Evolutionary conservation across 1,140 invertebrate genomes (phyloP).

Genomic region (Asbolus verrucosus): DNA sequence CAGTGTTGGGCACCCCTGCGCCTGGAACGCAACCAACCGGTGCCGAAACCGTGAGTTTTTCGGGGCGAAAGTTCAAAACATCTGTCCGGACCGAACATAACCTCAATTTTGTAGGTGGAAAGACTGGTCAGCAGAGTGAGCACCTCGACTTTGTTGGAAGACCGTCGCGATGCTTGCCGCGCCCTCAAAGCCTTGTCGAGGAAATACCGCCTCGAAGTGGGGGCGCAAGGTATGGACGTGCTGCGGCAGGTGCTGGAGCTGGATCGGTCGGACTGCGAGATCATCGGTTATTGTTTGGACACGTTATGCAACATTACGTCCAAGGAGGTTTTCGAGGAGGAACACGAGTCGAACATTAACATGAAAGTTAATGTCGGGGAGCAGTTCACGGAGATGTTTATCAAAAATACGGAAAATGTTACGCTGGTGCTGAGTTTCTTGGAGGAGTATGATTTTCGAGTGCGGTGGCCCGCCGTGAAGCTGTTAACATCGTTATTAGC

Average conservation of each 20-base stretch:
- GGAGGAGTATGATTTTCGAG: conserved; percentile 96
- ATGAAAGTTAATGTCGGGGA: conserved; percentile 77
- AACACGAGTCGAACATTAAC: conserved; percentile 69
- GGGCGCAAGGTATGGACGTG: conserved; percentile 93
- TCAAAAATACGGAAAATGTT: conserved; percentile 92
- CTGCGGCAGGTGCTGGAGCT: conserved; percentile 84
- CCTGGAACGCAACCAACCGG: conserved; percentile 79
- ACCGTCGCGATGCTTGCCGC: conserved; percentile 95
- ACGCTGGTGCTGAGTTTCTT: conserved; percentile 85
- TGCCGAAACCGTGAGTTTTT: conserved; percentile 83
- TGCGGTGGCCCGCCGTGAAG: conserved; percentile 89
- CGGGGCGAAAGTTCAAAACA: conserved; percentile 20
- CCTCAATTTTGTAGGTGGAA: conserved; percentile 80
- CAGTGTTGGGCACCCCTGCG: conserved; percentile 86
- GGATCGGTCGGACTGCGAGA: conserved; percentile 91
- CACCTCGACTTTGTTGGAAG: conserved; percentile 93
- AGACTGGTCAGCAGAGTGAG: conserved; percentile 90
- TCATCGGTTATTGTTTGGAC: conserved; percentile 91
- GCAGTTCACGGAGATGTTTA: conserved; percentile 99
- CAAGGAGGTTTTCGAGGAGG: conserved; percentile 85
- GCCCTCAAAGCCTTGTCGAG: conserved; percentile 94
- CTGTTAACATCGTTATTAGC: conserved; percentile 84
- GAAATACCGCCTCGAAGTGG: conserved; percentile 95
- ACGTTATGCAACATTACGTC: conserved; percentile 92
- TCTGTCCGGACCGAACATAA: conserved; percentile 42